phyloP scores from a whole-genome alignment of 64 coral and sea anemone genomes.

The Exaiptasia diaphana region DNA sequence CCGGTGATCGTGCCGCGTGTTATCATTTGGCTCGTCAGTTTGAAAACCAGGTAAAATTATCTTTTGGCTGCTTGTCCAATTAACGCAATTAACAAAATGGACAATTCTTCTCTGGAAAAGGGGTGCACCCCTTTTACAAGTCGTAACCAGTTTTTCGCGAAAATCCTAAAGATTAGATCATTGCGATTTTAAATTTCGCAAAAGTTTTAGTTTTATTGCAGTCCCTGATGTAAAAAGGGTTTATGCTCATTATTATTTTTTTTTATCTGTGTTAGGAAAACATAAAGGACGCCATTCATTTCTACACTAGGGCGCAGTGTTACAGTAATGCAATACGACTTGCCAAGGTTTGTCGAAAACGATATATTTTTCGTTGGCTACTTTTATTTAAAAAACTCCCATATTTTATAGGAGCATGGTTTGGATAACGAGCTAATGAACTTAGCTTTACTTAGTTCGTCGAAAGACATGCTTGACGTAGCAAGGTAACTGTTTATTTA shows the following conservation, averaged over 20 bases:
- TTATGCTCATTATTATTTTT: too few relatives aligned
- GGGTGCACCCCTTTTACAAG: too few relatives aligned
- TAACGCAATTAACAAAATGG: too few relatives aligned
- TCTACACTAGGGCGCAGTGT: conserved; percentile 98
- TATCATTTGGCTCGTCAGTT: conserved; percentile 98
- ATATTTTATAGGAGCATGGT: conserved; percentile 69
- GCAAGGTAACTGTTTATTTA: conserved; percentile 70
- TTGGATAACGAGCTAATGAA: conserved; percentile 98
- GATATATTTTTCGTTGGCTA: neutral
- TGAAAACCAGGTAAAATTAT: conserved; percentile 97
- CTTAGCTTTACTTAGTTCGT: conserved; percentile 82
- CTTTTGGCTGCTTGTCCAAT: too few relatives aligned
- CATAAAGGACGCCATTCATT: conserved; percentile 92
- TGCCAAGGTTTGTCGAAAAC: conserved; percentile 63
- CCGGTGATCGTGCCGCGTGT: conserved; percentile 90
- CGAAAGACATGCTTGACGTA: conserved; percentile 92
- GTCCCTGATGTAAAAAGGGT: too few relatives aligned
- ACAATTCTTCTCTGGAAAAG: too few relatives aligned
- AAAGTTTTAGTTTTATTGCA: too few relatives aligned
- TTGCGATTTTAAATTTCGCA: too few relatives aligned
- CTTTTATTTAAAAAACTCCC: neutral
- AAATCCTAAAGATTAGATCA: too few relatives aligned
- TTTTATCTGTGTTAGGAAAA: conserved; percentile 77
- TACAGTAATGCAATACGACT: conserved; percentile 94
- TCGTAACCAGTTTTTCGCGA: too few relatives aligned